A percentile compares a stretch with the other conserved stretches of the same genome.
Conservation (phyloP, 2,113 vertebrate species). For the Megaceryle torquata region DNA sequence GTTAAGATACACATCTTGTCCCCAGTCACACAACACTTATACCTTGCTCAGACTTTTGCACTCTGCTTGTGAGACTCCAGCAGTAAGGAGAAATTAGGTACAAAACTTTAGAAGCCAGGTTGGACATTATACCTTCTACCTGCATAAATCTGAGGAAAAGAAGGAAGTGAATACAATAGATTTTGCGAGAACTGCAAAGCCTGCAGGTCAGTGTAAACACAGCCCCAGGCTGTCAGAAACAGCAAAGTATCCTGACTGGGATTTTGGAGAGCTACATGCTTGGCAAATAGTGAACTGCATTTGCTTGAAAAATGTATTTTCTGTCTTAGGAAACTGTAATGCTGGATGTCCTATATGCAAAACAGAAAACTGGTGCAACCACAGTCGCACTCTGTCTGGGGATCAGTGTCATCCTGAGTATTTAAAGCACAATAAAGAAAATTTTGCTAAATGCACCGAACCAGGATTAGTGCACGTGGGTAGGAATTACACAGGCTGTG, state of each 20-base stretch:
- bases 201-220: not conserved
- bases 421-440: not conserved
- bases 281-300: not conserved
- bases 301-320: not conserved
- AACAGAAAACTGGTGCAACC: not conserved
- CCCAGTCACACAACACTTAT: not conserved
- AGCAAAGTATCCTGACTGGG: not conserved
- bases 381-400: not conserved
- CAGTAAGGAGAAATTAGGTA: not conserved
- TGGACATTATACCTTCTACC: not conserved
- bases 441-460: not conserved
- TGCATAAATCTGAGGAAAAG: not conserved
- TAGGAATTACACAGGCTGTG: not conserved
- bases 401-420: not conserved
- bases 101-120: not conserved
- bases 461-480: not conserved
- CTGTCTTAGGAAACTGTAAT: not conserved
- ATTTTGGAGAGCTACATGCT: not conserved
- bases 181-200: not conserved
- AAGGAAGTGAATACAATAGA: not conserved
- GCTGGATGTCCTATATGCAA: not conserved
- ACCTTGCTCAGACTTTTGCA: not conserved
- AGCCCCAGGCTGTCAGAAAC: not conserved
- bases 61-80: not conserved
- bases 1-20: not conserved